Percentiles rank a stretch among this genome's conserved stretches.
Conservation (phyloP, 2,797 vertebrate species). For the Xiphophorus birchmanni region DNA sequence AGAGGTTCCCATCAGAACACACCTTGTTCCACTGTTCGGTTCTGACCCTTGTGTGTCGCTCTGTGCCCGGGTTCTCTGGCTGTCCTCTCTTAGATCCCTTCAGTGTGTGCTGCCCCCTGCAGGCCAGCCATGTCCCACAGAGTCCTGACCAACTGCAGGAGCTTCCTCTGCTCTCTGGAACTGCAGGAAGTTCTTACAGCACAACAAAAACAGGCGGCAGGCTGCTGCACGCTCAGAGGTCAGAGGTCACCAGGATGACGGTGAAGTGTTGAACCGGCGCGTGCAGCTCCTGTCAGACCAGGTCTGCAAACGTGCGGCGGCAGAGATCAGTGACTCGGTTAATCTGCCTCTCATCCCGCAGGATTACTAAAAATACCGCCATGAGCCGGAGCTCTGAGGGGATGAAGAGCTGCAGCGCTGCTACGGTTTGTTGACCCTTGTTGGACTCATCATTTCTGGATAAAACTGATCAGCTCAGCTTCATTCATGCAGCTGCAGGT, state of each 20-base stretch:
- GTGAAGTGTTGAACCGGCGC: neutral
- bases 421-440: neutral
- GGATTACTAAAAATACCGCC: slow-evolving; percentile 80
- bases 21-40: too few species aligned
- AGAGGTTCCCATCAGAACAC: too few species aligned
- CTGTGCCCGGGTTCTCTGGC: too few species aligned
- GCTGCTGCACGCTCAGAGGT: slow-evolving; percentile 29
- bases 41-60: too few species aligned
- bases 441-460: neutral
- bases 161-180: neutral
- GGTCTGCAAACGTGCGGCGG: slow-evolving; percentile 46
- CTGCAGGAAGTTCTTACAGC: neutral
- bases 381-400: slow-evolving; percentile 66
- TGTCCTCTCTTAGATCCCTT: neutral
- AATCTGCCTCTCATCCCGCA: slow-evolving; percentile 70
- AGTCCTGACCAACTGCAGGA: neutral
- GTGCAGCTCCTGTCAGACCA: slow-evolving; percentile 11
- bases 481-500: neutral
- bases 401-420: slow-evolving; percentile 54
- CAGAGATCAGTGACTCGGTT: slow-evolving; percentile 62
- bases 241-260: slow-evolving; percentile 43
- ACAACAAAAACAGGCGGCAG: neutral
- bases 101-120: neutral
- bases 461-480: neutral
- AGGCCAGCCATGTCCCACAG: neutral